Conservation (phyloP, 23 tunicate species). For the Oikopleura dioica region DNA sequence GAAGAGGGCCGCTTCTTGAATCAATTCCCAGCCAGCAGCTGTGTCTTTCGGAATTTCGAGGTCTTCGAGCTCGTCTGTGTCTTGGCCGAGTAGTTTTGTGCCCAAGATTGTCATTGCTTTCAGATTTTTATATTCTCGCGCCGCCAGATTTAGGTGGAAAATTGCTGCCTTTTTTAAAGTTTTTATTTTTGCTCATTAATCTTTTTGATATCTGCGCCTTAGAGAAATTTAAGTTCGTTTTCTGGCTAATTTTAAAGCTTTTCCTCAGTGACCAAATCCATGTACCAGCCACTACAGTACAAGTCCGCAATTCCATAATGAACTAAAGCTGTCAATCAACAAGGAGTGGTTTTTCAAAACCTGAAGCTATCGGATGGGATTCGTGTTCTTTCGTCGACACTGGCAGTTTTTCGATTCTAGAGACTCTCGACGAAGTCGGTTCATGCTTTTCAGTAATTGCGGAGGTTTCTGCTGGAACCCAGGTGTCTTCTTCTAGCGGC, state of each 20-base stretch:
- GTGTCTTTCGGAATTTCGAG: background rate
- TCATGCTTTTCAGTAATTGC: background rate
- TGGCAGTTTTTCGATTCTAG: background rate
- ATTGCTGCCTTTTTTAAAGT: too few relatives aligned
- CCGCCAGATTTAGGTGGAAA: background rate
- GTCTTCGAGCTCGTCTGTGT: background rate
- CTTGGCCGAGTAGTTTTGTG: background rate
- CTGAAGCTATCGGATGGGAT: background rate
- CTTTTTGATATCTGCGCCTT: too few relatives aligned
- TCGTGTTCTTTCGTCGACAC: too few relatives aligned
- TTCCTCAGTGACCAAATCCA: background rate
- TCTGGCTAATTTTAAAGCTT: too few relatives aligned
- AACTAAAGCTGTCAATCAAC: too few relatives aligned
- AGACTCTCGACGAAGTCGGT: background rate
- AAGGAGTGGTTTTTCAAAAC: too few relatives aligned
- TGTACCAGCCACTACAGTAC: slow-evolving; percentile 9
- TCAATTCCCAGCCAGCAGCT: background rate
- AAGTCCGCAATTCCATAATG: slow-evolving; percentile 8
- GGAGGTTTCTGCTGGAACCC: background rate
- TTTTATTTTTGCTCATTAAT: too few relatives aligned
- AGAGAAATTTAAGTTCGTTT: too few relatives aligned
- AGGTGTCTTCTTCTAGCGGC: background rate
- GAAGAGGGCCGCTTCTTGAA: background rate
- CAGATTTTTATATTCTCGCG: background rate
- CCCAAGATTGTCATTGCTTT: slow-evolving; percentile 2